Base-by-base conservation (phyloP, 2,797 vertebrate species). In the Choloepus didactylus region DNA sequence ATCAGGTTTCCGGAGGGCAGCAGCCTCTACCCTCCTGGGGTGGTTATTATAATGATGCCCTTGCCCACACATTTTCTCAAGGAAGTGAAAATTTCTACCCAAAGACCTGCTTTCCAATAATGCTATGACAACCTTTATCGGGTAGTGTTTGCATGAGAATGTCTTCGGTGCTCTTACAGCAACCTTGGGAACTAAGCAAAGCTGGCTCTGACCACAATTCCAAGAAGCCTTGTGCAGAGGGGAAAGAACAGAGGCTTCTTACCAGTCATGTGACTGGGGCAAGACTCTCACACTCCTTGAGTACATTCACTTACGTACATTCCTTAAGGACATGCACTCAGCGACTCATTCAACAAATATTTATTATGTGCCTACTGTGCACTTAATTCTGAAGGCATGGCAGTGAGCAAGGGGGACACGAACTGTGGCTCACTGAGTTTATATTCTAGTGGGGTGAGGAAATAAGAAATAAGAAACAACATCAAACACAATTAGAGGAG, bases 331-430 rank as follows among this genome's bases (percentile, higher is more conserved):
- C 35, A 35, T 35, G 35, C 46, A 72, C 9, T 87, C 41, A 54
- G 60, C 25, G 38, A 66, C 12, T 86, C 16, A 66, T 54, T 92
- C 86, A 60, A 44, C 59, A 64, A 76, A 64, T 31, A 35, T 14
- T 67, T 73, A 62, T 29, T 6, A 23, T 21, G 35, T 54, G 19
- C 25, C 66, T 35, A 35, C 56, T 54, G 9, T 5, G 4, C 59
- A 41, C 75, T 93, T 73, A 82, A 67, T 83, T 79, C 81, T 35
- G 49, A 79, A 93, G 69, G 67, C 29, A 12, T 18, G 89, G 14
- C 73, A 56, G 23, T 70, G 51, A 91, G 29, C 79, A 84, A 21
- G 69, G 21, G 1, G 31, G n/a, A 46, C 46, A 16, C 0, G 11
- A 54, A 44, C 84, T 62, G 49, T 6, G 54, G n/a, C 62, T 77